phyloP scores from a whole-genome alignment of 2,113 vertebrate species.

The Recurvirostra avosetta region DNA sequence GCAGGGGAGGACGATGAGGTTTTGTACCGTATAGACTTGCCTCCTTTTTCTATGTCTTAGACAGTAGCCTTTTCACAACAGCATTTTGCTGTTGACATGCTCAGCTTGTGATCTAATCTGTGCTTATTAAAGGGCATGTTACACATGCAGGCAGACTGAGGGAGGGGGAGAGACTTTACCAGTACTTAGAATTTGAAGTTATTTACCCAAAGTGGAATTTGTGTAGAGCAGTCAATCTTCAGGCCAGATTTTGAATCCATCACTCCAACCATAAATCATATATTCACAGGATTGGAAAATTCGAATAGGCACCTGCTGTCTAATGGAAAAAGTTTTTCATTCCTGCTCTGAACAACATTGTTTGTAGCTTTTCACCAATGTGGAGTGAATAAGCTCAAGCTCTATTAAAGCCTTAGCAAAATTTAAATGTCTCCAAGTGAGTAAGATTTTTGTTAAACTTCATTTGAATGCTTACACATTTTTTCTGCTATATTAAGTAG shows the following conservation, averaged over 20 bases:
- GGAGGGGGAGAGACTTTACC: background rate
- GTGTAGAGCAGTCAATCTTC: background rate
- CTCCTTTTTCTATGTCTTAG: background rate
- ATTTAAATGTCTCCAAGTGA: background rate
- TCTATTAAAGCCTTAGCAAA: background rate
- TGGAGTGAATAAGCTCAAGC: background rate
- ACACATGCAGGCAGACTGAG: background rate
- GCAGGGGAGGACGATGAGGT: background rate
- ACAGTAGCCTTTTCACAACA: background rate
- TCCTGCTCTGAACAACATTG: background rate
- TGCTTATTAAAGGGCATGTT: conserved; percentile 3
- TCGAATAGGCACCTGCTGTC: background rate
- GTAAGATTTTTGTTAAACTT: conserved; percentile 7
- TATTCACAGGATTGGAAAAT: conserved; percentile 2
- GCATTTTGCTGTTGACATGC: background rate
- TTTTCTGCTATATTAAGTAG: conserved; percentile 8
- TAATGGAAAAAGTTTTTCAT: conserved; percentile 20
- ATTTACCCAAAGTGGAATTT: background rate
- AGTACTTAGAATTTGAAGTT: background rate
- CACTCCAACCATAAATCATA: background rate
- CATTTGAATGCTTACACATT: background rate
- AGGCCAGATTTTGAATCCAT: conserved; percentile 6
- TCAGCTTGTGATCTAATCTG: background rate
- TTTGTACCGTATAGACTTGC: background rate
- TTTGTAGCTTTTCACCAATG: background rate